phyloP scores from a whole-genome alignment of 1,140 invertebrate genomes.

The Lordiphosa mommai region DNA sequence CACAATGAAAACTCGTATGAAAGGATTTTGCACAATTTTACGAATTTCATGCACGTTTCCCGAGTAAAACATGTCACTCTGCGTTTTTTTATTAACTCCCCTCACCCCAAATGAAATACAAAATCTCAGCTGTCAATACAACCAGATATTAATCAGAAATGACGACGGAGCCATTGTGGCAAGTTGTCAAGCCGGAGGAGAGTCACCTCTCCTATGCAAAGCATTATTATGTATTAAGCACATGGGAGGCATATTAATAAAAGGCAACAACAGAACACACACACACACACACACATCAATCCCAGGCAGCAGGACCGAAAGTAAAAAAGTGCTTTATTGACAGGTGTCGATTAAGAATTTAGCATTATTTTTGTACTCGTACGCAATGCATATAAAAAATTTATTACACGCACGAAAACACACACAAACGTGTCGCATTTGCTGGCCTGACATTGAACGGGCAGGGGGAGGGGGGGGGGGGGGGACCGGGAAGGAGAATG shows the following conservation, averaged over 20 bases:
- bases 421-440: slow-evolving; percentile 74
- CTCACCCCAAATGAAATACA: slow-evolving; percentile 12
- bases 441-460: slow-evolving; percentile 16
- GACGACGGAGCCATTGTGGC: slow-evolving; percentile 33
- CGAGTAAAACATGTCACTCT: slow-evolving; percentile 57
- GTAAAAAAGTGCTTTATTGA: slow-evolving; percentile 52
- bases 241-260: slow-evolving; percentile 69
- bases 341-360: slow-evolving; percentile 77
- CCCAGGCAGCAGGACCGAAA: slow-evolving; percentile 5
- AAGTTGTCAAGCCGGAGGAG: slow-evolving; percentile 13
- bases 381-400: slow-evolving; percentile 71
- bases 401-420: slow-evolving; percentile 76
- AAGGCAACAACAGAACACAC: slow-evolving; percentile 12
- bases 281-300: slow-evolving; percentile 40
- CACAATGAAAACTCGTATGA: slow-evolving; percentile 20
- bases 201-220: slow-evolving; percentile 22
- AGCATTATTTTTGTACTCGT: slow-evolving; percentile 65
- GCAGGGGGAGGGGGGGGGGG: neutral
- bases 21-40: slow-evolving; percentile 30
- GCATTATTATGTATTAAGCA: slow-evolving; percentile 46
- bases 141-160: slow-evolving; percentile 68
- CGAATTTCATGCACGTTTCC: slow-evolving; percentile 48
- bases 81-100: slow-evolving; percentile 62
- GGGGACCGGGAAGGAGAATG: slow-evolving; percentile 2
- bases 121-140: slow-evolving; percentile 75